Conservation (phyloP, 2,888 invertebrate genomes). For the Cylloceria caligata region DNA sequence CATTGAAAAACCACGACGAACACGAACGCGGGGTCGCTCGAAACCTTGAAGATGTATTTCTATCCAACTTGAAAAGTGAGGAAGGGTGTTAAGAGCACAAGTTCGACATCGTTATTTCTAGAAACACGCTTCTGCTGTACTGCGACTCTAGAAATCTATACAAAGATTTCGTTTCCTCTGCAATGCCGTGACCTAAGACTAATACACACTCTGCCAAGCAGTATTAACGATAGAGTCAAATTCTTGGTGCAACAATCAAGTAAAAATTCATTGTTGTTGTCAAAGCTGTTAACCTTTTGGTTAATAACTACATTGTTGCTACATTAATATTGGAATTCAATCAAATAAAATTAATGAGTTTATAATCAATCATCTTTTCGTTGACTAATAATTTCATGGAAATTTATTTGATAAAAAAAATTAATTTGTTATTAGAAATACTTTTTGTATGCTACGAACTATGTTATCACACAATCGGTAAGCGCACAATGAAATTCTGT, state of each 20-base stretch:
- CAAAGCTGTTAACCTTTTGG: background rate
- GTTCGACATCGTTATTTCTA: slow-evolving; percentile 50
- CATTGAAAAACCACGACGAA: slow-evolving; percentile 6
- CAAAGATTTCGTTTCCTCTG: slow-evolving; percentile 34
- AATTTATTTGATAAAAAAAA: background rate
- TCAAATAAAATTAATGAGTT: background rate
- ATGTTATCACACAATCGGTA: no score
- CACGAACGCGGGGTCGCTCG: background rate
- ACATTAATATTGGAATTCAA: background rate
- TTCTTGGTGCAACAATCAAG: background rate
- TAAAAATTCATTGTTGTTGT: background rate
- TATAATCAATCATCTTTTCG: background rate
- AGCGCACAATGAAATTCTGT: no score
- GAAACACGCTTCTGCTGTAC: slow-evolving; percentile 1
- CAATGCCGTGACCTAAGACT: slow-evolving; percentile 48
- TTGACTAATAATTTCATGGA: background rate
- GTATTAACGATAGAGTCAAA: background rate
- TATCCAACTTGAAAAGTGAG: slow-evolving; percentile 28
- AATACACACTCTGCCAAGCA: slow-evolving; percentile 4
- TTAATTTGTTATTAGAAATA: background rate
- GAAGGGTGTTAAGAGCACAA: slow-evolving; percentile 37
- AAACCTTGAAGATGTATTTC: slow-evolving; percentile 50
- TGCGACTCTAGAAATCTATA: slow-evolving; percentile 41
- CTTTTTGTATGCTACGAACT: background rate
- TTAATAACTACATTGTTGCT: background rate